Percentiles rank a stretch among this genome's conserved stretches.
phyloP scores from a whole-genome alignment of 1,140 invertebrate genomes.

The Steinernema khuongi region DNA sequence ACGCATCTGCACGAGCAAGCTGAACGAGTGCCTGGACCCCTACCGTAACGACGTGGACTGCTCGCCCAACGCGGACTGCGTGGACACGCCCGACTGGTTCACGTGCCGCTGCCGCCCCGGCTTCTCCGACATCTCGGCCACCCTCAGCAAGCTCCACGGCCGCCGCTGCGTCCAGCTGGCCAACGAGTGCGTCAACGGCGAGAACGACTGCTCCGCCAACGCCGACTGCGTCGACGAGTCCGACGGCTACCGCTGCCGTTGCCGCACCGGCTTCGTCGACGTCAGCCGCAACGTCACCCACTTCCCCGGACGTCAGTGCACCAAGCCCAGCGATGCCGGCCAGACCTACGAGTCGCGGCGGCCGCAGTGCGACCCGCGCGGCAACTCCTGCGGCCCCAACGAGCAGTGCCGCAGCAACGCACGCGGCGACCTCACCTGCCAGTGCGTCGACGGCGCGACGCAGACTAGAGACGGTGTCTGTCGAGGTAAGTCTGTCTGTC shows the following conservation, averaged over 20 bases:
- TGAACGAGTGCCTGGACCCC: slow-evolving; percentile 33
- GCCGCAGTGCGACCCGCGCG: slow-evolving; percentile 30
- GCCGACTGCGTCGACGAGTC: slow-evolving; percentile 35
- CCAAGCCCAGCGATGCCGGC: slow-evolving; percentile 43
- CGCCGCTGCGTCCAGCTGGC: slow-evolving; percentile 33
- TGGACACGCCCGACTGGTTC: slow-evolving; percentile 43
- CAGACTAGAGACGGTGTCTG: slow-evolving; percentile 32
- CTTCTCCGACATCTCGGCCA: slow-evolving; percentile 34
- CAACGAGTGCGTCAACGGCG: slow-evolving; percentile 33
- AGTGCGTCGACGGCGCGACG: slow-evolving; percentile 31
- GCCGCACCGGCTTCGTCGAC: slow-evolving; percentile 52
- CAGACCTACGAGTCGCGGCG: slow-evolving; percentile 5
- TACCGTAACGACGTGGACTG: slow-evolving; percentile 39
- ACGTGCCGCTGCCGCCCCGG: slow-evolving; percentile 39
- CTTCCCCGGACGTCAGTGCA: slow-evolving; percentile 55
- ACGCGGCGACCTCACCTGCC: slow-evolving; percentile 30
- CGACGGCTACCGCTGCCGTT: slow-evolving; percentile 47
- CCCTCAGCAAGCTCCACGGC: slow-evolving; percentile 30
- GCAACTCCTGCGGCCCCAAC: slow-evolving; percentile 36
- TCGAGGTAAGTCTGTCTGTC: slow-evolving; percentile 28
- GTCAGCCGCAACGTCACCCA: slow-evolving; percentile 52
- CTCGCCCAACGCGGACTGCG: slow-evolving; percentile 37
- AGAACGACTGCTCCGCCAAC: slow-evolving; percentile 33
- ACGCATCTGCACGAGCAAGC: slow-evolving; percentile 32
- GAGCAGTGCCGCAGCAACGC: slow-evolving; percentile 31